Percentiles rank a stretch among this genome's conserved stretches.
Conservation (phyloP, 1,140 invertebrate species). For the Lineus longissimus region DNA sequence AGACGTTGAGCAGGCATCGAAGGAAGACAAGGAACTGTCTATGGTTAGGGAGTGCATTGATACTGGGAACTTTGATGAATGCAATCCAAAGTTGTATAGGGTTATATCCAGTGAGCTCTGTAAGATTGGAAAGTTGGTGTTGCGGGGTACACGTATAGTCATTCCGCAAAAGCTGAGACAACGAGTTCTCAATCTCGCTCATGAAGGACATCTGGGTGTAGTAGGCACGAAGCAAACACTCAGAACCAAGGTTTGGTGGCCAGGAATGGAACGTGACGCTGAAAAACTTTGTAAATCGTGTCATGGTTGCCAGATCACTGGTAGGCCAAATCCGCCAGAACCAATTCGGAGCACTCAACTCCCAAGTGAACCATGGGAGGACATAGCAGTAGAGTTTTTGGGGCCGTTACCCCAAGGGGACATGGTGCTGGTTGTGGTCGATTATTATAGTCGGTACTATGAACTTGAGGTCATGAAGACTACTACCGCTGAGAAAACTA, state of each 20-base stretch:
- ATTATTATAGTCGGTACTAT: too few species aligned
- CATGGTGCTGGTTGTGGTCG: slow-evolving; percentile 18
- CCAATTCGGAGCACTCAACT: slow-evolving; percentile 17
- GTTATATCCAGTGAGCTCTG: slow-evolving; percentile 15
- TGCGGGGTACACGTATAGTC: too few species aligned
- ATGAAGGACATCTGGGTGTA: slow-evolving; percentile 22
- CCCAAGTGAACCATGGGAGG: slow-evolving; percentile 20
- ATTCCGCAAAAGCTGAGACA: slow-evolving; percentile 9
- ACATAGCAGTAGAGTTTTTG: slow-evolving; percentile 22
- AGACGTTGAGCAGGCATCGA: slow-evolving; percentile 14
- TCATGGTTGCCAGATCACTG: slow-evolving; percentile 25
- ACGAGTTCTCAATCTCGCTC: slow-evolving; percentile 12
- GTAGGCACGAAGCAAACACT: slow-evolving; percentile 23
- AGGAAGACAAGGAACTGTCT: slow-evolving; percentile 8
- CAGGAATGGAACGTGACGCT: slow-evolving; percentile 24
- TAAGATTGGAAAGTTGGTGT: slow-evolving; percentile 16
- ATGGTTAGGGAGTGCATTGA: slow-evolving; percentile 4
- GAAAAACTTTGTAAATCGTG: slow-evolving; percentile 21
- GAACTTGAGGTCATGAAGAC: slow-evolving; percentile 21
- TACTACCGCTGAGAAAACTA: slow-evolving; percentile 15
- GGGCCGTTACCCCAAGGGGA: slow-evolving; percentile 26
- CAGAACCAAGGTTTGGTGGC: slow-evolving; percentile 26
- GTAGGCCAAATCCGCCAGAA: slow-evolving; percentile 13
- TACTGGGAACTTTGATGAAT: background rate
- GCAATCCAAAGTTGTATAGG: slow-evolving; percentile 2